Base-by-base conservation (phyloP, 2,888 invertebrate species). In the Lissonota sp. region DNA sequence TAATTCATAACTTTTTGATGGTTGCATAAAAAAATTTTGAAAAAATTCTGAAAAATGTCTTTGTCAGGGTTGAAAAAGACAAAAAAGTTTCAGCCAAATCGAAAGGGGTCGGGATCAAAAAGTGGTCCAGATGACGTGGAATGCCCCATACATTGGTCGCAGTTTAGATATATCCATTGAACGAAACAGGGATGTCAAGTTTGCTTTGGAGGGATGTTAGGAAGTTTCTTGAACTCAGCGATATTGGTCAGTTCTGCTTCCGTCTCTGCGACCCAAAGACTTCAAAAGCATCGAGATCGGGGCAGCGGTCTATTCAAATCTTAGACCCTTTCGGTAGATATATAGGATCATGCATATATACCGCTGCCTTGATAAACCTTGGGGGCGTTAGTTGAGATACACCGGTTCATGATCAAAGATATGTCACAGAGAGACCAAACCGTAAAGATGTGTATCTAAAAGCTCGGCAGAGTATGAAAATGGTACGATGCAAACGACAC, bases 401-500 rank as follows among this genome's bases (percentile, higher is more conserved):
- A 90, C 85, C 86, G 86, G 87, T 12, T 53, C 53, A 87, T 91
- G 91, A 90, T 91, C 90, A 91, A 91, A 91, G 91, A 90, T 26
- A 26, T 90, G 90, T 88, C 87, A 86, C 84, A 26, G 84, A 71
- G n/a, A 75, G 79, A 79, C 74, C 16, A 53, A 5, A 16, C 12
- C 53, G 55, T 66, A 7, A 46, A 51, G 57, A 70, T 57, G 46
- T 57, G 39, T 60, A 53, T 44, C 42, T 37, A 14, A 51, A 7
- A 6, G 5, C 44, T 55, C 37, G 37, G 44, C 44, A 16, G 67
- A 51, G 46, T 26, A 60, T 44, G 44, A 60, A 73, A 79, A 63
- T 44, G 62, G 71, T 39, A 16, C 58, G n/a, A 55, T 60, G 75
- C 79, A 69, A 79, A 80, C 79, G 74, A 77, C 76, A 49, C 8